phyloP scores from a whole-genome alignment of 2,888 invertebrate species.

The Andricus curvator region DNA sequence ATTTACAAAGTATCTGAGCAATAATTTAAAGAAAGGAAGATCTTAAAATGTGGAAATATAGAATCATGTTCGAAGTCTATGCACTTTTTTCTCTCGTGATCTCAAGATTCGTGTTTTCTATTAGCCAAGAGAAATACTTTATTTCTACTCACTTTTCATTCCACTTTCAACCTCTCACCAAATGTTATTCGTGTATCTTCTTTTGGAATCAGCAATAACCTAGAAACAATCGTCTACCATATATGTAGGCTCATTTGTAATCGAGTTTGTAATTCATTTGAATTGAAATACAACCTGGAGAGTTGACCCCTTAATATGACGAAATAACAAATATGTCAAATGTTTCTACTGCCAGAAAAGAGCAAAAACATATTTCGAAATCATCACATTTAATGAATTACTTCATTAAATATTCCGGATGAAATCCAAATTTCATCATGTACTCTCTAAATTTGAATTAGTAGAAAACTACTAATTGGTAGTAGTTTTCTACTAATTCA shows the following conservation, averaged over 20 bases:
- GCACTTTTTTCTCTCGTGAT: background rate
- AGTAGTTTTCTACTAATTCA: no score
- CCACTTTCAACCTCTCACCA: background rate
- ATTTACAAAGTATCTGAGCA: no score
- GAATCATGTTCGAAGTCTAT: background rate
- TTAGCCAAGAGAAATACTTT: background rate
- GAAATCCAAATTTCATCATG: no score
- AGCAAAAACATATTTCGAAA: no score
- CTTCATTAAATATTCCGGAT: no score
- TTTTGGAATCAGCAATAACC: background rate
- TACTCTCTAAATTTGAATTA: no score
- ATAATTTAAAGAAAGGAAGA: background rate
- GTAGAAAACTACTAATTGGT: no score
- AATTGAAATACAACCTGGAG: background rate
- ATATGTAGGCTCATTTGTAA: constrained; percentile 5
- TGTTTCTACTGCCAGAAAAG: background rate
- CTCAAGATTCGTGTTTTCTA: background rate
- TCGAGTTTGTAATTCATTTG: no score
- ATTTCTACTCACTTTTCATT: background rate
- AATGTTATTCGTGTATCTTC: background rate
- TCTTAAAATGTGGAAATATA: background rate
- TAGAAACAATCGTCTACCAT: constrained; percentile 24
- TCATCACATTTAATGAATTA: no score
- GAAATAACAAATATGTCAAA: background rate
- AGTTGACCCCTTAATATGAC: background rate